Base-by-base conservation (phyloP, 2,797 vertebrate species). In the Knipowitschia caucasica region DNA sequence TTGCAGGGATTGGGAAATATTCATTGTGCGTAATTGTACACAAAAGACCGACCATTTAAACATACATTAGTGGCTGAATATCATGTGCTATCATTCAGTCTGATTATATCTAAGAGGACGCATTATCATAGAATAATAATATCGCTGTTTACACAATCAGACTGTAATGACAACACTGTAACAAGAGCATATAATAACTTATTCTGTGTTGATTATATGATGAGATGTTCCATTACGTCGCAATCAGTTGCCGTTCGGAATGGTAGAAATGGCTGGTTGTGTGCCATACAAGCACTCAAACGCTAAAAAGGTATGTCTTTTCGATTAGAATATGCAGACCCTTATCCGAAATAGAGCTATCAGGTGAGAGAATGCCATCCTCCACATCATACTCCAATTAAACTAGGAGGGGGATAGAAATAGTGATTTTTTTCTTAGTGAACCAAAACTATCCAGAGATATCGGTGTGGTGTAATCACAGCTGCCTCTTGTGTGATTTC, bases 261-360 rank as follows among this genome's bases (percentile, higher is more conserved):
- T 39, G 54, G 67, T 65, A 51, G 44, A 75, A 77, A 65, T 40
- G 51, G 43, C 64, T 65, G 47, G 49, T 56, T 50, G 34, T 29
- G 54, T 77, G 77, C 67, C 56, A 58, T 50, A 8, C 49, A 70
- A 67, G 64, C 56, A 43, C 61, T 67, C 62, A 50, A 54, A 53
- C 64, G 56, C 33, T 9, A 66, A 78, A 68, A 77, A 75, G 68
- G 61, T 69, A 63, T 70, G 67, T 63, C 61, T 66, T 67, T 75
- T 76, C 67, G 59, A 75, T 79, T 72, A 77, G 74, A 62, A 77
- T 75, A 81, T 56, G 69, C 76, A 62, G 77, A 72, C 64, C 65
- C 60, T 79, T 68, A 67, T 46, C 71, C 68, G 61, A 73, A 80
- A 77, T 70, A 75, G 77, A 81, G 77, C 77, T 75, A 78, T 81